Percentiles rank a stretch among this genome's conserved stretches.
phyloP scores from a whole-genome alignment of 92 coral and sea anemone species.

The Zoanthus sociatus region DNA sequence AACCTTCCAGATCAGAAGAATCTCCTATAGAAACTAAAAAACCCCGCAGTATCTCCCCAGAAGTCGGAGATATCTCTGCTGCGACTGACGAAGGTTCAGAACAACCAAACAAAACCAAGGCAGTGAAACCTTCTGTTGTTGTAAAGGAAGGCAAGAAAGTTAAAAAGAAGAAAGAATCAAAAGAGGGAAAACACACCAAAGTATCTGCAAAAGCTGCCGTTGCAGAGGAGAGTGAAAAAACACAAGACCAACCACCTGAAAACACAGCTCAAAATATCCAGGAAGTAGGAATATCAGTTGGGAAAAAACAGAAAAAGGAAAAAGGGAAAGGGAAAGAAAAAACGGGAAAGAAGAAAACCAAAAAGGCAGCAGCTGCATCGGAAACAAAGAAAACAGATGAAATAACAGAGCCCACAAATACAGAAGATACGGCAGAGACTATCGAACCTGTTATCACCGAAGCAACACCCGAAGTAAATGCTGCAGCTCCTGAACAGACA shows the following conservation, averaged over 20 bases:
- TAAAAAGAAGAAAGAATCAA: constrained; percentile 84
- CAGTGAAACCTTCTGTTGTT: constrained; percentile 50
- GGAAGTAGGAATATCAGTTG: constrained; percentile 44
- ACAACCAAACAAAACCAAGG: constrained; percentile 56
- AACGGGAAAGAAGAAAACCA: constrained; percentile 79
- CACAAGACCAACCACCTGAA: constrained; percentile 42
- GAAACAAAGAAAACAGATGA: constrained; percentile 10
- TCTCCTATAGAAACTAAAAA: constrained; percentile 77
- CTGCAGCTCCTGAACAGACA: constrained; percentile 62
- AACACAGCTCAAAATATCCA: constrained; percentile 51
- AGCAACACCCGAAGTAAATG: constrained; percentile 38
- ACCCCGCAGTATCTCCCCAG: constrained; percentile 75
- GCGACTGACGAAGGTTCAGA: constrained; percentile 40
- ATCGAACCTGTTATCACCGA: constrained; percentile 50
- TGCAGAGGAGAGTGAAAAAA: constrained; percentile 36
- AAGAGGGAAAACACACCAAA: constrained; percentile 65
- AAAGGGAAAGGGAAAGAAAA: constrained; percentile 84
- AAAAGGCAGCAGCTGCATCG: constrained; percentile 42
- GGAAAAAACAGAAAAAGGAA: constrained; percentile 85
- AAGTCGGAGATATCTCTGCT: constrained; percentile 46
- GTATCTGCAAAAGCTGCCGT: constrained; percentile 29
- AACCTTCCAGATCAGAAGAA: constrained; percentile 72
- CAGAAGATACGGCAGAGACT: constrained; percentile 29
- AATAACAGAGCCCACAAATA: constrained; percentile 22
- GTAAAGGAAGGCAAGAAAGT: constrained; percentile 69